Evolutionary conservation across 2,113 vertebrate species (phyloP), one percentile per base, ranked within the genome.

Genomic region (Hassar affinis): DNA sequence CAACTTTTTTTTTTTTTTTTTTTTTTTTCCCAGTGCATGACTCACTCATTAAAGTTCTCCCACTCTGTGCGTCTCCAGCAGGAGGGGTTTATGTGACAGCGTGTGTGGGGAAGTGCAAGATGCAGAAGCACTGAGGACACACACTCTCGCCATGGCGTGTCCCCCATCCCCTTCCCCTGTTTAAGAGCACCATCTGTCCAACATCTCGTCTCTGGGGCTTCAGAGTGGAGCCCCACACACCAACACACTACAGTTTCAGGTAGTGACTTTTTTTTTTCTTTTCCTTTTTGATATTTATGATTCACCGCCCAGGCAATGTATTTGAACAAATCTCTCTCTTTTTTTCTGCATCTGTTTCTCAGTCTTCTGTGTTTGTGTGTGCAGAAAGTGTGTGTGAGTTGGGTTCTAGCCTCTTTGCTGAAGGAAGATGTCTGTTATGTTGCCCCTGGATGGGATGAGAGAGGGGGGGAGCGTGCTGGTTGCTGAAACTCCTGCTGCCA

Each of bases 401-500:
- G 61, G 51, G 78, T 68, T 62, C 25, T 47, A 62, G 76, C 35
- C 72, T 38, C 76, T 87, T 89, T 88, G 90, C 91, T 89, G 87
- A 89, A 89, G 88, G 84, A 93, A 92, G 89, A 94, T 94, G 93
- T 94, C 94, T 86, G 87, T 93, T 88, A 92, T 92, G 87, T 88
- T 93, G 88, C 89, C 89, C 82, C 80, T 91, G 77, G 94, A 94
- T 89, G 93, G 92, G 92, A 90, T 92, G 90, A 90, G 88, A 91
- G 93, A 94, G 92, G 93, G 92, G 88, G 92, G 93, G 90, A 91
- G 86, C 86, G 89, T 90, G 84, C 90, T 81, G 85, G 82, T 91
- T 79, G 89, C 86, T 0, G 94, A 94, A 3, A 35, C 49, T 56
- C 74, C 83, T 83, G 89, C 87, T 82, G 89, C 90, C 84, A 90